A percentile compares a stretch with the other conserved stretches of the same genome.
phyloP scores from a whole-genome alignment of 2,888 invertebrate species.

The Cheilosia variabilis region DNA sequence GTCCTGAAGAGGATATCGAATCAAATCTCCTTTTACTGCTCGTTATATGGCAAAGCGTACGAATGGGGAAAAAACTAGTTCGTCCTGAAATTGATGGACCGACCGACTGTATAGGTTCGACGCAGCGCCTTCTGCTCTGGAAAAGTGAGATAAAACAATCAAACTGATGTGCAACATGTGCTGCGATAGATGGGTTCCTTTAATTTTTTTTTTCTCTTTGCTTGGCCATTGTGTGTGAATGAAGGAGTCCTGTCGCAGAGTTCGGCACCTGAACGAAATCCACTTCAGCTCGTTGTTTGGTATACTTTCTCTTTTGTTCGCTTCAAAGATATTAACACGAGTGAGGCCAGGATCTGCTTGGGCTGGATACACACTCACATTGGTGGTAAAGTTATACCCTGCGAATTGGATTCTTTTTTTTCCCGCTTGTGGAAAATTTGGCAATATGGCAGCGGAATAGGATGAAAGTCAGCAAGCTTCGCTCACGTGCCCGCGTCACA shows the following conservation, averaged over 20 bases:
- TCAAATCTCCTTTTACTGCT: slow-evolving; percentile 62
- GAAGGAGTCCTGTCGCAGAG: slow-evolving; percentile 8
- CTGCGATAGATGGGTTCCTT: slow-evolving; percentile 48
- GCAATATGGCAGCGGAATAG: slow-evolving; percentile 51
- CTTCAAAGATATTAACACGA: slow-evolving; percentile 70
- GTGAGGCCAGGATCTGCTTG: slow-evolving; percentile 8
- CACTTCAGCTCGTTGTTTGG: slow-evolving; percentile 17
- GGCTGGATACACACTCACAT: neutral
- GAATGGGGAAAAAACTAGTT: slow-evolving; percentile 23
- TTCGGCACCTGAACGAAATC: slow-evolving; percentile 47
- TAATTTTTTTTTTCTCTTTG: neutral
- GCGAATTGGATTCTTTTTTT: slow-evolving; percentile 35
- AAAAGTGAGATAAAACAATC: slow-evolving; percentile 43
- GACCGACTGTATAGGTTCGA: slow-evolving; percentile 8
- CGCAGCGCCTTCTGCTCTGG: slow-evolving; percentile 27
- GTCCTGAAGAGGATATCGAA: slow-evolving; percentile 63
- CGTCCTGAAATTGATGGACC: slow-evolving; percentile 64
- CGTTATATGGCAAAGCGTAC: slow-evolving; percentile 43
- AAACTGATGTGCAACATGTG: slow-evolving; percentile 69
- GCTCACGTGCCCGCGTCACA: slow-evolving; percentile 68
- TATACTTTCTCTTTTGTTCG: slow-evolving; percentile 8
- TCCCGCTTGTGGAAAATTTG: slow-evolving; percentile 51
- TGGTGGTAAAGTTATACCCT: slow-evolving; percentile 39
- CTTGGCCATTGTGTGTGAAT: neutral
- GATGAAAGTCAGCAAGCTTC: slow-evolving; percentile 66